phyloP scores from a whole-genome alignment of 2,888 invertebrate species.

The Theretra japonica region DNA sequence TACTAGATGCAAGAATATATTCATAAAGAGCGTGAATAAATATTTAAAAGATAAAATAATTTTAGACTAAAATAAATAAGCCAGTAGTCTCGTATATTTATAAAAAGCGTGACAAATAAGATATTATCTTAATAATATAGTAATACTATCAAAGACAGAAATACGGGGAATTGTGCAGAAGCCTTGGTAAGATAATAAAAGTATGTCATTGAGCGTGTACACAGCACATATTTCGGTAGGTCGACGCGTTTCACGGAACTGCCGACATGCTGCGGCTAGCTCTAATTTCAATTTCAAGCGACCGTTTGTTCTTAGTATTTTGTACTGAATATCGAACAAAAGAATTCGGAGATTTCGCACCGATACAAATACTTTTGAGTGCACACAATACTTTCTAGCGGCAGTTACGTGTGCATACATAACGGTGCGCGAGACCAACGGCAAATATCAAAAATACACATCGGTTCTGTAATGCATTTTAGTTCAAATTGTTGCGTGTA shows the following conservation, averaged over 20 bases:
- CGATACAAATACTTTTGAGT: conserved; percentile 44
- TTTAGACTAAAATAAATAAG: too few species aligned
- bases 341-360: conserved; percentile 58
- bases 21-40: too few species aligned
- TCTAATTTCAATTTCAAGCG: conserved; percentile 63
- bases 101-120: background rate
- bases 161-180: background rate
- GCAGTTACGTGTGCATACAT: conserved; percentile 19
- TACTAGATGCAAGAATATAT: too few species aligned
- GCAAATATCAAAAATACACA: conserved; percentile 18
- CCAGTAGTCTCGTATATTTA: too few species aligned
- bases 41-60: too few species aligned
- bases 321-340: conserved; percentile 55
- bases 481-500: background rate
- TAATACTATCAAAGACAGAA: background rate
- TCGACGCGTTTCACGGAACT: conserved; percentile 60
- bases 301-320: conserved; percentile 68
- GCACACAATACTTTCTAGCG: conserved; percentile 24
- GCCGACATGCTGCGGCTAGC: conserved; percentile 30
- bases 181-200: background rate
- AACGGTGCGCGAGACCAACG: background rate
- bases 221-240: conserved; percentile 46
- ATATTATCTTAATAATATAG: too few species aligned
- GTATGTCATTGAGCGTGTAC: background rate
- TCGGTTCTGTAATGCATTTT: background rate